Evolutionary conservation across 2,113 vertebrate genomes (phyloP), one percentile per base, ranked within the genome.

Genomic region (Lagopus leucura): DNA sequence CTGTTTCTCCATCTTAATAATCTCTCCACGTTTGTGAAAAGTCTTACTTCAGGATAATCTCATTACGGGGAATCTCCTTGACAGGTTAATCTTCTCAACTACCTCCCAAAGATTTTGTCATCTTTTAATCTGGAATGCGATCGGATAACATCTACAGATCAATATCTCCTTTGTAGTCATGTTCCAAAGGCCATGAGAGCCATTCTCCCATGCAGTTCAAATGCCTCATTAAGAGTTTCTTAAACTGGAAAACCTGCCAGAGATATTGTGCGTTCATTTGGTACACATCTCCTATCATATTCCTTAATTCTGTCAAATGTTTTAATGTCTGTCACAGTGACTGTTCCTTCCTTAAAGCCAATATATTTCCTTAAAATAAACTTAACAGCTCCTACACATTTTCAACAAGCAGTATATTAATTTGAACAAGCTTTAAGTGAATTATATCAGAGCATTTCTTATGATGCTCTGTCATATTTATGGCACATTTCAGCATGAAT

Each of bases 191-290:
- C 91, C 92, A 60, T 67, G 90, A 95, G 55, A 95, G 67, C 66
- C 30, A 7, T 86, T 97, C 76, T 87, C 47, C 71, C 12, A 32
- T 74, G 79, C 87, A 94, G 72, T 73, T 97, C 93, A 96, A 96
- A 96, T 64, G 89, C 67, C 90, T 95, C 86, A 90, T 95, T 97
- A 96, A 97, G 96, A 92, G 94, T 92, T 95, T 76, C 94, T 82
- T 88, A 87, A 91, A 75, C 74, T 93, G 57, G 83, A 95, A 95
- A 96, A 85, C 27, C 73, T 92, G 96, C 77, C 84, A 97, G 96
- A 95, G 88, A 94, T 71, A 93, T 82, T 71, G 74, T 57, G 64
- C 74, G 67, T 95, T 67, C 83, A 84, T 94, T 92, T 92, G 54
- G 85, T 91, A 32, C 76, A 93, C 58, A 70, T 89, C 89, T 74